Evolutionary conservation across 1,140 invertebrate genomes (phyloP), one percentile per base, ranked within the genome.

Genomic region (Pachyrhynchus sulphureomaculatus): DNA sequence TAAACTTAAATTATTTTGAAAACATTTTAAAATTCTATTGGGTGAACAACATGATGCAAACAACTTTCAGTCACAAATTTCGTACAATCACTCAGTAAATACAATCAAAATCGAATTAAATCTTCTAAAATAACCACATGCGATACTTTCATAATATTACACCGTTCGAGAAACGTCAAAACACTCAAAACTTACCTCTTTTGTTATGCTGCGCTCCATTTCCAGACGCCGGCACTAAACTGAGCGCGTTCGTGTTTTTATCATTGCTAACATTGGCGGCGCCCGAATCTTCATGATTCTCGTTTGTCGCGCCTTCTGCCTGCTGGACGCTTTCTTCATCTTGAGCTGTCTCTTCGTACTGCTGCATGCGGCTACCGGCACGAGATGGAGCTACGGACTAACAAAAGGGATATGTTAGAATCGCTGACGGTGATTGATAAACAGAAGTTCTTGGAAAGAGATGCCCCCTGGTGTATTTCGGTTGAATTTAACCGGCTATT

Each of bases 341-440:
- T 75, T 76, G 77, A 77, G 76, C 45, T 58, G 72, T 67, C 62
- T 73, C 71, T 26, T 71, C 67, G 65, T 73, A 75, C 62, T 75
- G 72, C 56, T 76, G 73, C 68, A 75, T 68, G 20, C 72, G 68
- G 56, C 73, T 75, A 53, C 66, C 57, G n/a, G 70, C 60, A 33
- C 73, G 72, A 51, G 73, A 75, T 33, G 73, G 73, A 47, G 70
- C 72, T 53, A 72, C 68, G 32, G 74, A 72, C 66, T 70, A 20
- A 42, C 3, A 13, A 29, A 29, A n/a, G n/a, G n/a, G n/a, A n/a
- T n/a, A n/a, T n/a, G 45, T 47, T 23, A 21, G 6, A 18, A 8
- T 47, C 5, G 24, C 12, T 47, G 20, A 36, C 4, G 47, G n/a
- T n/a, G n/a, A n/a, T n/a, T n/a, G n/a, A n/a, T n/a, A n/a, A n/a